Conservation (phyloP, 2,113 vertebrate genomes). For the Panthera tigris region DNA sequence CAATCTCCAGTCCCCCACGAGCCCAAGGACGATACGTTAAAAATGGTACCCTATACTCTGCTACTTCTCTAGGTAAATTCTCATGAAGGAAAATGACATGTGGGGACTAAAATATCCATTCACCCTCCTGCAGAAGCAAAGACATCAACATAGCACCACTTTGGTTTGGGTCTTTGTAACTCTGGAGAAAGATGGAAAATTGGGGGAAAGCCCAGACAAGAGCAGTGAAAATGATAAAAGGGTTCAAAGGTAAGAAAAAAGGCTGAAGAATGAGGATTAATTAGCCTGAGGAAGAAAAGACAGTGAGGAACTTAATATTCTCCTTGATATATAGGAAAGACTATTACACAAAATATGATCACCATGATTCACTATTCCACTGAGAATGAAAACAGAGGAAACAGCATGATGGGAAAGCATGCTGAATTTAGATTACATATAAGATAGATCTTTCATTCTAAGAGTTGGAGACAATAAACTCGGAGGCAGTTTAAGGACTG, state of each 20-base stretch:
- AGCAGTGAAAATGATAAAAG: conserved; percentile 49
- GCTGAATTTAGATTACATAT: not conserved
- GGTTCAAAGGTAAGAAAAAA: conserved; percentile 36
- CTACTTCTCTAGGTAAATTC: not conserved
- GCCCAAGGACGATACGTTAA: not conserved
- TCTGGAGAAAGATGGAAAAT: conserved; percentile 41
- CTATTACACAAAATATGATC: conserved; percentile 64
- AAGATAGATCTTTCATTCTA: conserved; percentile 56
- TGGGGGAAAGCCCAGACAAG: conserved; percentile 22
- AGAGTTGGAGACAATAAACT: conserved; percentile 27
- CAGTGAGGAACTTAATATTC: conserved; percentile 25
- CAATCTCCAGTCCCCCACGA: not conserved
- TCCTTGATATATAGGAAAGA: conserved; percentile 62
- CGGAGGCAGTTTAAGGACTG: not conserved
- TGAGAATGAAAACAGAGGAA: conserved; percentile 58
- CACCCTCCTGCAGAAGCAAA: not conserved
- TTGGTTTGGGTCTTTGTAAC: not conserved
- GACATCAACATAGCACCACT: not conserved
- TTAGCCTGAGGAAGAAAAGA: conserved; percentile 44
- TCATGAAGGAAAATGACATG: not conserved
- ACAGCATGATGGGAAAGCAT: conserved; percentile 36
- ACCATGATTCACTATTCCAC: conserved; percentile 64
- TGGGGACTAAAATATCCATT: not conserved
- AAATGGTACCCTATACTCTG: not conserved
- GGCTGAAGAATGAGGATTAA: conserved; percentile 60